These are phyloP conservation scores for Tringa solitaria DNA, from an alignment of 2,113 vertebrate genomes.

Conservation along the genomic window DNA sequence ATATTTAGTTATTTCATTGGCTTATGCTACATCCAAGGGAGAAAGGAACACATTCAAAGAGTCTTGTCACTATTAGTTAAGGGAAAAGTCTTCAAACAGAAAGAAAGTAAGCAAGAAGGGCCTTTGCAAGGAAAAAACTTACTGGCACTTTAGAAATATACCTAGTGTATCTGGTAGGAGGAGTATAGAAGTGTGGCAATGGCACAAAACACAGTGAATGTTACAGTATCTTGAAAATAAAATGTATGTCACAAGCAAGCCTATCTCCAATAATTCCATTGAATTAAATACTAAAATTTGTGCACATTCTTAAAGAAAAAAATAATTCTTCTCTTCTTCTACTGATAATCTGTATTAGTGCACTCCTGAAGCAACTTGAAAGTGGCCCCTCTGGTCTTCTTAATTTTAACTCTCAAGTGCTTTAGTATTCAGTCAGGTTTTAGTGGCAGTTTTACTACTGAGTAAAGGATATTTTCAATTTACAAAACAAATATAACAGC, in stretches of 20 bases:
- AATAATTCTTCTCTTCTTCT: background rate
- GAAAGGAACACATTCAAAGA: background rate
- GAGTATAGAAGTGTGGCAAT: background rate
- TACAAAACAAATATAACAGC: background rate
- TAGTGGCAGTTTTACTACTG: background rate
- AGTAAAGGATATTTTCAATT: background rate
- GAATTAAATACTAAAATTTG: background rate
- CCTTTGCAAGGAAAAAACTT: background rate
- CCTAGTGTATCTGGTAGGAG: background rate
- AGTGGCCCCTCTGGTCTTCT: background rate
- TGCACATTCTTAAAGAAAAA: background rate
- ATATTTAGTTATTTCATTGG: background rate
- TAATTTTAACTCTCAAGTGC: background rate
- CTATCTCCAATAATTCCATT: background rate
- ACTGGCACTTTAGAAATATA: background rate
- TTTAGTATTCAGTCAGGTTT: background rate
- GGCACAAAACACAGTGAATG: background rate
- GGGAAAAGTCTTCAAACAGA: background rate
- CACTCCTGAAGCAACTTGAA: background rate
- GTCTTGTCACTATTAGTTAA: background rate
- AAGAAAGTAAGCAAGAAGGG: background rate
- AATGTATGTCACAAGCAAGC: background rate
- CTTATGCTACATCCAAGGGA: background rate
- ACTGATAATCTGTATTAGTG: background rate
- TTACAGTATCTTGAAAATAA: background rate